A percentile compares a stretch with the other conserved stretches of the same genome.
Evolutionary conservation across 1,140 invertebrate genomes (phyloP).

Genomic region (Calycopis cecrops): DNA sequence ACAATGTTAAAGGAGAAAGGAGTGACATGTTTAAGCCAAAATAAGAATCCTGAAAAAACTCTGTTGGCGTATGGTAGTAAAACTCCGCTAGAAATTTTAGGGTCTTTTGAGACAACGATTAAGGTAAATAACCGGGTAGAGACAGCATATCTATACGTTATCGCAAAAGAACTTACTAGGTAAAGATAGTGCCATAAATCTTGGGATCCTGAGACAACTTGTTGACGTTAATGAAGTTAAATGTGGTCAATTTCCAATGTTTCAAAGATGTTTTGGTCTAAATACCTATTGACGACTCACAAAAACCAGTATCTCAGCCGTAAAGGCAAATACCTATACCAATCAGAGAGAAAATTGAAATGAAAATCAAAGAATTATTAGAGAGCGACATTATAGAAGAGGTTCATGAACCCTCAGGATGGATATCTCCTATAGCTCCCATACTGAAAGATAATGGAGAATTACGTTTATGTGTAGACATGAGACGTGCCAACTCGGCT

Average conservation of each 20-base stretch:
- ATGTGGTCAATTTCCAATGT: too few species aligned
- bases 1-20: too few species aligned
- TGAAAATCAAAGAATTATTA: too few species aligned
- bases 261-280: neutral
- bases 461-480: too few species aligned
- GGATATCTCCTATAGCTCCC: too few species aligned
- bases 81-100: conserved; percentile 14
- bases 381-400: too few species aligned
- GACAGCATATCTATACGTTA: conserved; percentile 8
- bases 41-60: conserved; percentile 6
- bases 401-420: too few species aligned
- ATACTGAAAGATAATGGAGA: too few species aligned
- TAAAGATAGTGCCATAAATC: neutral
- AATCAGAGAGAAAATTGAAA: too few species aligned
- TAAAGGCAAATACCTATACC: too few species aligned
- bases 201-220: conserved; percentile 1
- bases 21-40: conserved; percentile 1
- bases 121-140: neutral
- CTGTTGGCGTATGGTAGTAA: conserved; percentile 16
- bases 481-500: neutral
- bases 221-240: neutral
- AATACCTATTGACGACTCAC: too few species aligned
- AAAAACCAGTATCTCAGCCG: too few species aligned
- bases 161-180: conserved; percentile 16
- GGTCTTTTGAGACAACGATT: conserved; percentile 13